A percentile compares a stretch with the other conserved stretches of the same genome.
phyloP scores from a whole-genome alignment of 2,113 vertebrate genomes.

The Theristicus caerulescens region DNA sequence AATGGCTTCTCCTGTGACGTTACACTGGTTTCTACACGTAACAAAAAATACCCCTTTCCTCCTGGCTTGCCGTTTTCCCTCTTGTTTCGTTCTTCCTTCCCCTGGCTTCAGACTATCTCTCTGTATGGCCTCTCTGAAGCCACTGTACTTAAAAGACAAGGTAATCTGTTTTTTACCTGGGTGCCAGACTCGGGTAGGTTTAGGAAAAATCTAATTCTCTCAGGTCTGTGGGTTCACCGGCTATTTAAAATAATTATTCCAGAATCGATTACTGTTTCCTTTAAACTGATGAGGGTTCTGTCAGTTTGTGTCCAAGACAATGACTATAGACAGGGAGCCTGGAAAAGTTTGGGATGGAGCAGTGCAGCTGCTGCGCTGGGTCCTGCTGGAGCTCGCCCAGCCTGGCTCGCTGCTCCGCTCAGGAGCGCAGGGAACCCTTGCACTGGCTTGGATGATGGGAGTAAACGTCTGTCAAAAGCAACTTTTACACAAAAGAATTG shows the following conservation, averaged over 20 bases:
- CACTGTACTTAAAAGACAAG: neutral
- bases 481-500: neutral
- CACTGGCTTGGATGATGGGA: neutral
- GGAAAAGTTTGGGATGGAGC: neutral
- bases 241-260: neutral
- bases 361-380: rapidly evolving
- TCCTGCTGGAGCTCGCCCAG: neutral
- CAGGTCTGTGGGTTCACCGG: neutral
- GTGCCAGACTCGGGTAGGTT: neutral
- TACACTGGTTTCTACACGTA: neutral
- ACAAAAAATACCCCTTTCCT: neutral
- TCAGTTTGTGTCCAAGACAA: neutral
- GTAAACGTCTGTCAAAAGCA: neutral
- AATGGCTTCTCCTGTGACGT: neutral
- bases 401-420: rapidly evolving
- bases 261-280: neutral
- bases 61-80: neutral
- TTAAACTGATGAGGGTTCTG: neutral
- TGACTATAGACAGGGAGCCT: neutral
- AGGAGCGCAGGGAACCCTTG: neutral
- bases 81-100: neutral
- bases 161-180: neutral
- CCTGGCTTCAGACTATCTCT: neutral
- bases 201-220: neutral
- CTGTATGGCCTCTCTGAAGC: neutral